Percentiles rank a stretch among this genome's conserved stretches.
Evolutionary conservation across 1,140 invertebrate species (phyloP).

Genomic region (Macrosteles quadrilineatus): DNA sequence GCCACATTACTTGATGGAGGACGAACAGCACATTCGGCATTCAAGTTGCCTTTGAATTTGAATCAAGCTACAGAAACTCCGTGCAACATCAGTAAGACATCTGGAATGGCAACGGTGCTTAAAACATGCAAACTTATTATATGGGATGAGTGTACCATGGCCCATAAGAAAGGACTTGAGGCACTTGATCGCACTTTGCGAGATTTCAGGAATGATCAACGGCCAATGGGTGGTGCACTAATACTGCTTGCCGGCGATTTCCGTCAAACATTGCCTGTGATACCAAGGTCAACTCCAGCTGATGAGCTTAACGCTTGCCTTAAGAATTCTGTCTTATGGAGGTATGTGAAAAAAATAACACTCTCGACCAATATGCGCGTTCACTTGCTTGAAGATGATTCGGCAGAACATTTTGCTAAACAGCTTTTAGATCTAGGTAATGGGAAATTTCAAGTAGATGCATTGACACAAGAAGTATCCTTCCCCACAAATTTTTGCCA

Average conservation of each 20-base stretch:
- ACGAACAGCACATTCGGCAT: constrained; percentile 48
- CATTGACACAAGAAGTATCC: background rate
- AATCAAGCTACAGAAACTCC: constrained; percentile 29
- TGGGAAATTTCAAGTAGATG: constrained; percentile 22
- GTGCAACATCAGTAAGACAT: constrained; percentile 42
- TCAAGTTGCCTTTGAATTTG: background rate
- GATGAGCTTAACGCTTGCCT: constrained; percentile 42
- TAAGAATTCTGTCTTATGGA: constrained; percentile 40
- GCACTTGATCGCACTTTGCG: constrained; percentile 41
- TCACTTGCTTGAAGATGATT: constrained; percentile 16
- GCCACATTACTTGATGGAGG: constrained; percentile 47
- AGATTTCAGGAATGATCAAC: constrained; percentile 42
- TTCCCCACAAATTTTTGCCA: background rate
- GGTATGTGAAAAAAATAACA: constrained; percentile 18
- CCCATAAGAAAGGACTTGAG: constrained; percentile 40
- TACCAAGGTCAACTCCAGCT: constrained; percentile 33
- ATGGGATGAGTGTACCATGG: constrained; percentile 46
- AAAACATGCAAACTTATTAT: constrained; percentile 43
- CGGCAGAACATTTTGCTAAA: constrained; percentile 2
- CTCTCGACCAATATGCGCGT: constrained; percentile 31
- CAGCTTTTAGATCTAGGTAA: constrained; percentile 39
- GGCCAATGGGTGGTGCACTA: constrained; percentile 41
- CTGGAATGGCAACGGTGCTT: constrained; percentile 36
- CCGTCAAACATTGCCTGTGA: constrained; percentile 32
- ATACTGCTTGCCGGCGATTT: constrained; percentile 55